Conservation (phyloP, 1,140 invertebrate species). For the Neotoxoptera formosana region DNA sequence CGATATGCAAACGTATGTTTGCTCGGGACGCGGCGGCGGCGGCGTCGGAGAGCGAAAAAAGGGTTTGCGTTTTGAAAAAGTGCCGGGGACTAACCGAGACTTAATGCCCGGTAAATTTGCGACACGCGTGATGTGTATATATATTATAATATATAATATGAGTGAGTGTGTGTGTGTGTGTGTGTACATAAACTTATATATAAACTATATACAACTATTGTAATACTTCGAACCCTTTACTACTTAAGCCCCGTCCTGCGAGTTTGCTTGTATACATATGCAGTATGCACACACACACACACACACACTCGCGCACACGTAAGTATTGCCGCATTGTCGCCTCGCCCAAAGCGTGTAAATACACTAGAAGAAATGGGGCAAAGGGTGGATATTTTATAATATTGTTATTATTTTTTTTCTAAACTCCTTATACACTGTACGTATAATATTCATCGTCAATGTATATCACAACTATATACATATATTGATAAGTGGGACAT, state of each 20-base stretch:
- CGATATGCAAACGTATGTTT: constrained; percentile 35
- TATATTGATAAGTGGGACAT: background rate
- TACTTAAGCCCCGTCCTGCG: background rate
- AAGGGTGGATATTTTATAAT: background rate
- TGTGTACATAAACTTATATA: background rate
- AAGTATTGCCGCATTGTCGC: background rate
- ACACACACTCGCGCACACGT: background rate
- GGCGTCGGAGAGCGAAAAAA: background rate
- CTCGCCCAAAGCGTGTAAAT: background rate
- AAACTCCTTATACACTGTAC: background rate
- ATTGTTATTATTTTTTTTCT: background rate
- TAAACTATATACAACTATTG: background rate
- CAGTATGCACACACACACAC: too few relatives aligned
- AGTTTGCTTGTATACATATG: constrained; percentile 2
- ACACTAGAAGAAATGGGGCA: background rate
- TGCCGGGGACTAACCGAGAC: background rate
- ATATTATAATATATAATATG: too few relatives aligned
- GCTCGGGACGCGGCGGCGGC: background rate
- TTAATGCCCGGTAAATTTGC: constrained; percentile 41
- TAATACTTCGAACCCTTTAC: background rate
- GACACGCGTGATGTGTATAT: background rate
- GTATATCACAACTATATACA: background rate
- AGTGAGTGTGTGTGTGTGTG: background rate
- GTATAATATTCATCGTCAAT: background rate
- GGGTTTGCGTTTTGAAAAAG: constrained; percentile 23